Conservation (phyloP, 2,888 invertebrate species). For the Lacanobia oleracea region DNA sequence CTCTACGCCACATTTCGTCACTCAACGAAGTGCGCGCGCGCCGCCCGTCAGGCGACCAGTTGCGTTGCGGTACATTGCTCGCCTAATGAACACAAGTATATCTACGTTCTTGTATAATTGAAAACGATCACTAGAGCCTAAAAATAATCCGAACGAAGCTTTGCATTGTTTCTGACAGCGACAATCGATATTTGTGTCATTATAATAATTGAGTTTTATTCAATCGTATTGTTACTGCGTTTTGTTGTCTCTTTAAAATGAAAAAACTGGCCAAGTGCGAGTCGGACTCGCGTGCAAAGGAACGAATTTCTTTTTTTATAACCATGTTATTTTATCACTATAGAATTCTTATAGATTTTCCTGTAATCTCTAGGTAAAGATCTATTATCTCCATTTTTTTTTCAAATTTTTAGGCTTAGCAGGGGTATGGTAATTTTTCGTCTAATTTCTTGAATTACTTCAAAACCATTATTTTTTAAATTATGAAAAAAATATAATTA, state of each 20-base stretch:
- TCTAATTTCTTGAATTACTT: too few species aligned
- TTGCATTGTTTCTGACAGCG: conserved; percentile 13
- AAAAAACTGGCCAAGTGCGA: too few species aligned
- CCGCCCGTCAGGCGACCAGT: conserved; percentile 1
- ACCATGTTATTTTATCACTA: too few species aligned
- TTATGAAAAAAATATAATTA: too few species aligned
- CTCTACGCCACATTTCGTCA: conserved; percentile 39
- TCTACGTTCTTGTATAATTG: conserved; percentile 14
- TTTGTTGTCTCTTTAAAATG: background rate
- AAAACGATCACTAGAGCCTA: conserved; percentile 12
- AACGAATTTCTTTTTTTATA: too few species aligned
- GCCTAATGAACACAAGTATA: conserved; percentile 39
- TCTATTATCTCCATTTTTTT: too few species aligned
- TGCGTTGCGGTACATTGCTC: conserved; percentile 34
- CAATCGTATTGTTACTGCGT: background rate
- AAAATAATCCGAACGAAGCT: conserved; percentile 17
- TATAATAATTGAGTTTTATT: background rate
- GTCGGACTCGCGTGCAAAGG: too few species aligned
- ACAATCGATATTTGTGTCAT: background rate
- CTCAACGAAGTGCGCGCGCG: conserved; percentile 37
- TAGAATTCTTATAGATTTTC: too few species aligned
- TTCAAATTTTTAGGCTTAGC: too few species aligned
- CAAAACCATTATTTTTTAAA: too few species aligned
- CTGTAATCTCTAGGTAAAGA: too few species aligned
- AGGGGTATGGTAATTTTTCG: too few species aligned